Conservation (phyloP, 2,888 invertebrate genomes). For the Therioaphis trifolii region DNA sequence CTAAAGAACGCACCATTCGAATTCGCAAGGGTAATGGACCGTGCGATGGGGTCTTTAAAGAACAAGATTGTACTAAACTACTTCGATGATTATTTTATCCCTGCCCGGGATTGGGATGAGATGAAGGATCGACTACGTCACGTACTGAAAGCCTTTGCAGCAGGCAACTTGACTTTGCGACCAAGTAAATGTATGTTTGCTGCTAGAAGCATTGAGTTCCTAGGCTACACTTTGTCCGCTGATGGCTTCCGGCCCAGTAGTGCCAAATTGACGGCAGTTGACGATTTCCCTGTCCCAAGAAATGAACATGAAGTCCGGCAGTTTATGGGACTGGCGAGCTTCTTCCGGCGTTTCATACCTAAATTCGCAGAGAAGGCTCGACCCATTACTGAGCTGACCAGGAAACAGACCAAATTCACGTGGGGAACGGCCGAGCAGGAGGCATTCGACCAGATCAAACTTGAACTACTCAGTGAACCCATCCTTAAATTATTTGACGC, state of each 20-base stretch:
- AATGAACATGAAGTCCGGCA: slow-evolving; percentile 16
- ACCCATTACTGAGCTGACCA: slow-evolving; percentile 37
- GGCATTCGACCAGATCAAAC: slow-evolving; percentile 56
- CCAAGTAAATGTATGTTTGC: slow-evolving; percentile 28
- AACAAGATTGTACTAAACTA: not conserved
- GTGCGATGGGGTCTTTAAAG: slow-evolving; percentile 7
- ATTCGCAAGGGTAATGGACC: slow-evolving; percentile 64
- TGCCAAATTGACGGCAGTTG: slow-evolving; percentile 32
- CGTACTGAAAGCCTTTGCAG: not conserved
- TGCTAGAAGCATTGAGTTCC: slow-evolving; percentile 15
- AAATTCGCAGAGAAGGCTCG: not conserved
- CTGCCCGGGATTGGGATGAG: slow-evolving; percentile 11
- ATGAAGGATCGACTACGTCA: not conserved
- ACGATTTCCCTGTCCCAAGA: slow-evolving; percentile 6
- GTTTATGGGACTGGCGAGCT: slow-evolving; percentile 45
- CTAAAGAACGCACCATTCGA: slow-evolving; percentile 36
- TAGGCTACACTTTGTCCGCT: slow-evolving; percentile 17
- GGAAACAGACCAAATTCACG: slow-evolving; percentile 6
- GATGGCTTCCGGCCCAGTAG: slow-evolving; percentile 9
- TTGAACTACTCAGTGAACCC: slow-evolving; percentile 63
- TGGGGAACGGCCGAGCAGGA: slow-evolving; percentile 1
- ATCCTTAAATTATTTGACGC: slow-evolving; percentile 67
- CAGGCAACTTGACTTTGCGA: not conserved
- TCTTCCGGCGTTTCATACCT: slow-evolving; percentile 35
- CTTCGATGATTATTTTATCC: slow-evolving; percentile 22